These are phyloP conservation scores for Dolichoris vasculosae DNA, from an alignment of 1,140 invertebrate species.

Conservation along the genomic window DNA sequence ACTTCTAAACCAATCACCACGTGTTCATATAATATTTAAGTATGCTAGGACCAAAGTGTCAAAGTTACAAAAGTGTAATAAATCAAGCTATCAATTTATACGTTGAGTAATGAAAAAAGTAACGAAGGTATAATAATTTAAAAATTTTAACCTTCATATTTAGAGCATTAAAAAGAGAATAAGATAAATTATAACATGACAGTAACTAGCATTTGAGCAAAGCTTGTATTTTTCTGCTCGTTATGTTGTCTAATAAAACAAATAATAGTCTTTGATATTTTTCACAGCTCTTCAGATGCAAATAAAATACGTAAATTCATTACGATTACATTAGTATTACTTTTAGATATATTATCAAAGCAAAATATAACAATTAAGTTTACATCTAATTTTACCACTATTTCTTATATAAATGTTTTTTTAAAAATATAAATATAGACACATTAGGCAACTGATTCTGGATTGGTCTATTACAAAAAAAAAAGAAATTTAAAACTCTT, in stretches of 20 bases:
- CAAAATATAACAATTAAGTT: background rate
- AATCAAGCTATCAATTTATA: slow-evolving; percentile 28
- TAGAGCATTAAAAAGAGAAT: background rate
- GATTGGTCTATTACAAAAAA: too few relatives aligned
- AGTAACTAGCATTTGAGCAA: background rate
- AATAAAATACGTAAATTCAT: background rate
- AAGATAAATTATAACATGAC: background rate
- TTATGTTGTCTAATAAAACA: background rate
- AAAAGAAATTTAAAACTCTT: too few relatives aligned
- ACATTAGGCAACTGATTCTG: too few relatives aligned
- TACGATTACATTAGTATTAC: background rate
- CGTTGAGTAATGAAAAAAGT: background rate
- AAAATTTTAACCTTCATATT: background rate
- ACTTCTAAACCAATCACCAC: slow-evolving; percentile 35
- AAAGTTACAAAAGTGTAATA: slow-evolving; percentile 33
- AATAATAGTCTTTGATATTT: background rate
- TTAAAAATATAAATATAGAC: background rate
- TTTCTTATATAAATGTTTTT: background rate
- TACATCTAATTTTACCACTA: background rate
- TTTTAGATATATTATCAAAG: background rate
- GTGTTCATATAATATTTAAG: slow-evolving; percentile 52
- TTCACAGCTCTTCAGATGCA: background rate
- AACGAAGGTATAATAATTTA: background rate
- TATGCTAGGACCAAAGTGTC: slow-evolving; percentile 51
- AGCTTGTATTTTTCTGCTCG: background rate